phyloP scores from a whole-genome alignment of 1,140 invertebrate genomes.

The Thaumetopoea pityocampa region DNA sequence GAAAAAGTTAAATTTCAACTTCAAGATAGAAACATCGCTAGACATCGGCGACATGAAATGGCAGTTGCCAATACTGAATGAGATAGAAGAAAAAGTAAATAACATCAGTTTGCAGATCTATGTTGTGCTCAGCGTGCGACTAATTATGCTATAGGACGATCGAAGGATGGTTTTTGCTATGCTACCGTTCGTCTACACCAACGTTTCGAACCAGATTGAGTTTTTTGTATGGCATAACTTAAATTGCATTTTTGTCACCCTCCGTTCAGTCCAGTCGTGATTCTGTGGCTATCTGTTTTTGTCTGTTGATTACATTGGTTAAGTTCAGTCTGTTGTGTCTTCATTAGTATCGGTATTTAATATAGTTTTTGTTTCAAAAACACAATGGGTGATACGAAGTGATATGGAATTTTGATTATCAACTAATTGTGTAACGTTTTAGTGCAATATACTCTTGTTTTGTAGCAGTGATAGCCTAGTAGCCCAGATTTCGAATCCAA shows the following conservation, averaged over 20 bases:
- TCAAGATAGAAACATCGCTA: constrained; percentile 47
- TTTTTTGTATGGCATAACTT: constrained; percentile 60
- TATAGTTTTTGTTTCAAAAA: constrained; percentile 22
- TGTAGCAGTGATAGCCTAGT: no score
- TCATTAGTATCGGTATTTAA: constrained; percentile 41
- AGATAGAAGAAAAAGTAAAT: constrained; percentile 20
- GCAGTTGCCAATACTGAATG: constrained; percentile 21
- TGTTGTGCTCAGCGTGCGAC: constrained; percentile 40
- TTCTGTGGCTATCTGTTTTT: constrained; percentile 37
- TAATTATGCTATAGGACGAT: constrained; percentile 58
- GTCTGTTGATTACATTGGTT: constrained; percentile 33
- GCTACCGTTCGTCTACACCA: constrained; percentile 22
- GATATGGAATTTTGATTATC: constrained; percentile 32
- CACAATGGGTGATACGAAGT: constrained; percentile 18
- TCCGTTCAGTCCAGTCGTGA: constrained; percentile 22
- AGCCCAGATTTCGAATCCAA: no score
- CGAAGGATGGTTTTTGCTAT: constrained; percentile 41
- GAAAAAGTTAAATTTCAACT: constrained; percentile 37
- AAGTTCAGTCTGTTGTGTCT: constrained; percentile 44
- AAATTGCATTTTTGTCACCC: constrained; percentile 70
- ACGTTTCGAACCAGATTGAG: constrained; percentile 43
- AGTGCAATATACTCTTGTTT: no score
- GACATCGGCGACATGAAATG: constrained; percentile 34
- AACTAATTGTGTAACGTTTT: constrained; percentile 25
- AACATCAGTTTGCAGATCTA: constrained; percentile 9